Percentiles rank a stretch among this genome's conserved stretches.
Conservation (phyloP, 1,140 invertebrate species). For the Oryctes rhinoceros region DNA sequence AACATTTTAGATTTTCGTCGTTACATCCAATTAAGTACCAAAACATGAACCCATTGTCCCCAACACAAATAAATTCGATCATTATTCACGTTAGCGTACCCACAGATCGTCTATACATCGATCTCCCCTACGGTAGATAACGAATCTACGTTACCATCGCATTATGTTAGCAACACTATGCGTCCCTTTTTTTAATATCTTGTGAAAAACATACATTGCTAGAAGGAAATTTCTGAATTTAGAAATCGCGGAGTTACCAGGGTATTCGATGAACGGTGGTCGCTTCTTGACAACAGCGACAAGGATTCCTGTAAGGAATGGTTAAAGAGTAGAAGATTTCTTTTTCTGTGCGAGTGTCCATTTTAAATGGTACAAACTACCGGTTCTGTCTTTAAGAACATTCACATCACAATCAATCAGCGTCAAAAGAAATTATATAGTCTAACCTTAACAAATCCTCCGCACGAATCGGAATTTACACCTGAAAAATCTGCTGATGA, state of each 20-base stretch:
- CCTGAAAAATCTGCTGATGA: conserved; percentile 82
- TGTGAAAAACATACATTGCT: conserved; percentile 90
- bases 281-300: conserved; percentile 80
- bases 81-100: background rate
- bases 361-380: conserved; percentile 94
- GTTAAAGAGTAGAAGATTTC: conserved; percentile 93
- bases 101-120: background rate
- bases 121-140: conserved; percentile 38
- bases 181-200: conserved; percentile 96
- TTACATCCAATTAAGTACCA: too few relatives aligned
- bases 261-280: conserved; percentile 94
- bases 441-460: conserved; percentile 31
- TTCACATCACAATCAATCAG: conserved; percentile 77
- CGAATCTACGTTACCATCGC: conserved; percentile 65
- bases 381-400: conserved; percentile 81
- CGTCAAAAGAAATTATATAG: conserved; percentile 52
- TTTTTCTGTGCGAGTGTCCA: conserved; percentile 92
- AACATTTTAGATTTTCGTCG: too few relatives aligned
- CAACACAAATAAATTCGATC: background rate
- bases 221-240: conserved; percentile 85
- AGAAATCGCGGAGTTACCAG: conserved; percentile 93
- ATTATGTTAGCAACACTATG: conserved; percentile 87
- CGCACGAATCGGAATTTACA: conserved; percentile 64
- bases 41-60: too few relatives aligned
- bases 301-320: conserved; percentile 87